phyloP scores from a whole-genome alignment of 2,888 invertebrate genomes.

The Linnaemya tessellans region DNA sequence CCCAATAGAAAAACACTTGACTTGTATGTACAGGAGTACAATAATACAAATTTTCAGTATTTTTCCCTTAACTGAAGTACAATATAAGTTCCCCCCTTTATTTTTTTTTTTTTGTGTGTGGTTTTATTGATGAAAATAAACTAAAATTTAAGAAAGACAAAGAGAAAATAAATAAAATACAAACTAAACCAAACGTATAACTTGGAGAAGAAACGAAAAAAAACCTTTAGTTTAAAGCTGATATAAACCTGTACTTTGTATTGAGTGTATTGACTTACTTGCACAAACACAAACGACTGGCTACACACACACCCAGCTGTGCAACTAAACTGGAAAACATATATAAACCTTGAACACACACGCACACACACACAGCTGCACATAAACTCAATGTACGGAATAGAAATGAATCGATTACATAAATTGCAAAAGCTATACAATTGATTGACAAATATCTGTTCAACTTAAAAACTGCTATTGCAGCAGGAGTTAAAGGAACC shows the following conservation, averaged over 20 bases:
- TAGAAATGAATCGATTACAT: slow-evolving; percentile 69
- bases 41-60: slow-evolving; percentile 29
- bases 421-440: slow-evolving; percentile 72
- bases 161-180: not conserved
- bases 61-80: slow-evolving; percentile 38
- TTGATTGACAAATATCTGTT: slow-evolving; percentile 72
- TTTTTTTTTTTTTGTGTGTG: slow-evolving; percentile 13
- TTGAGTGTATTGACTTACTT: slow-evolving; percentile 59
- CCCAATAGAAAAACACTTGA: not conserved
- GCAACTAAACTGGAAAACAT: slow-evolving; percentile 13
- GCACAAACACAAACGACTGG: slow-evolving; percentile 15
- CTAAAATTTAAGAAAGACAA: slow-evolving; percentile 33
- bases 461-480: slow-evolving; percentile 37
- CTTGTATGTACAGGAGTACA: not conserved
- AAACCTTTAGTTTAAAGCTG: slow-evolving; percentile 44
- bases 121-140: slow-evolving; percentile 51
- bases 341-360: slow-evolving; percentile 37
- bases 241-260: slow-evolving; percentile 63
- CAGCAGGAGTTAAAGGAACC: slow-evolving; percentile 54
- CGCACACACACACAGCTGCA: slow-evolving; percentile 11
- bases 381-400: slow-evolving; percentile 4
- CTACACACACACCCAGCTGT: not conserved
- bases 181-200: slow-evolving; percentile 27
- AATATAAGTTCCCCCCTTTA: slow-evolving; percentile 17
- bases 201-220: slow-evolving; percentile 6